Evolutionary conservation across 2,113 vertebrate genomes (phyloP), one percentile per base, ranked within the genome.

Genomic region (Leptocoma aspasia): DNA sequence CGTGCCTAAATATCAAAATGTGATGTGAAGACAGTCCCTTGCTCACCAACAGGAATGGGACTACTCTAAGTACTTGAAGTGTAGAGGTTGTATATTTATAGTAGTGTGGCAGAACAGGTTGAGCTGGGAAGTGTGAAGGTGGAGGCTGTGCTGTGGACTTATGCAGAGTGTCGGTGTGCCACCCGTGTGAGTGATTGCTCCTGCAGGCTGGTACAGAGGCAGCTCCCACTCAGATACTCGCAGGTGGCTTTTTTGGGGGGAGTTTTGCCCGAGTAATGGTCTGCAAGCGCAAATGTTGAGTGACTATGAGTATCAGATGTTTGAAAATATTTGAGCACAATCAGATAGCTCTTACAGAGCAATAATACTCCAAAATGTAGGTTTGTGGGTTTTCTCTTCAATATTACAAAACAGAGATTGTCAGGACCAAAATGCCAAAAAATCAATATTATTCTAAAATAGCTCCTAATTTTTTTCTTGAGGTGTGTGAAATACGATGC

Each of bases 371-470:
- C 21, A 54, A 65, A 94, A 65, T 41, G 27, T n/a, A 89, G 54
- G 33, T 49, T 89, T 86, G 81, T 94, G 72, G 92, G 60, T 90
- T 97, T 96, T 82, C 28, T 54, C 8, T 88, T 92, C 77, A 90
- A 11, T 72, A 80, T 59, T 89, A 95, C 49, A 73, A 96, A 69
- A 10, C 33, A 47, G 37, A 69, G 42, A 75, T 54, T 82, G 30
- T 52, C 37, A 77, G 86, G 63, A 93, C 37, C 59, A 86, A 87
- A 79, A 87, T 27, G 60, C 28, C 6, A 50, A 86, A 45, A 95
- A 72, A 94, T 94, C 59, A 68, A 80, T 85, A 94, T 76, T 95
- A 28, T 37, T 95, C 76, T 47, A 86, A 94, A 92, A 83, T 76
- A 94, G 35, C 64, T 80, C 28, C 27, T 71, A 21, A 4, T 69